phyloP scores from a whole-genome alignment of 2,888 invertebrate species.

The Furcula furcula region DNA sequence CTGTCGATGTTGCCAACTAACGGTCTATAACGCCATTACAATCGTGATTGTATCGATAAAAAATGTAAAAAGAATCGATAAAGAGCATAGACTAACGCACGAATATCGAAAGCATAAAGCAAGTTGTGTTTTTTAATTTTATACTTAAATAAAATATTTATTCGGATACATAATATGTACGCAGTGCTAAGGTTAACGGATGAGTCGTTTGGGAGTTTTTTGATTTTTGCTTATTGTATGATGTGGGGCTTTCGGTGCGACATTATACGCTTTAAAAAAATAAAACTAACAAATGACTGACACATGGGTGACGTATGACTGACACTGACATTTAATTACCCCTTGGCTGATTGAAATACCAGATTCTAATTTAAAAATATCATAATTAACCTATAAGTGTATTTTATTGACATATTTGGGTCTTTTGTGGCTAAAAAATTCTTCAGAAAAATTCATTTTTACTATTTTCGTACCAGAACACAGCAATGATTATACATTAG shows the following conservation, averaged over 20 bases:
- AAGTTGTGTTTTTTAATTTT: conserved; percentile 76
- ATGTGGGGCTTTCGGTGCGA: too few relatives aligned
- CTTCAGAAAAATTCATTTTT: too few relatives aligned
- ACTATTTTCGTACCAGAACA: too few relatives aligned
- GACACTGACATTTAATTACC: too few relatives aligned
- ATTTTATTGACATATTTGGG: too few relatives aligned
- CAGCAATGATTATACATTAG: too few relatives aligned
- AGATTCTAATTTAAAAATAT: too few relatives aligned
- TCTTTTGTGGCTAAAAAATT: too few relatives aligned
- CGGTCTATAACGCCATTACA: conserved; percentile 25
- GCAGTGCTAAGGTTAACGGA: conserved; percentile 49
- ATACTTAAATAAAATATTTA: conserved; percentile 74
- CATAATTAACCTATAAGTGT: too few relatives aligned
- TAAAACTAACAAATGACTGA: not conserved
- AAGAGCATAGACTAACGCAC: conserved; percentile 45
- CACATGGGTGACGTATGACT: too few relatives aligned
- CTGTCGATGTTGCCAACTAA: conserved; percentile 27
- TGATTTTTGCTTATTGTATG: conserved; percentile 26
- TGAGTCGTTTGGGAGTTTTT: conserved; percentile 27
- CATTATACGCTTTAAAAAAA: too few relatives aligned
- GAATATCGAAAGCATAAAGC: conserved; percentile 59
- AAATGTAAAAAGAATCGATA: conserved; percentile 33
- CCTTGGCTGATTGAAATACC: too few relatives aligned
- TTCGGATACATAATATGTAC: conserved; percentile 67
- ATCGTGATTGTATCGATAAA: conserved; percentile 25